Evolutionary conservation across 2,113 vertebrate genomes (phyloP), one percentile per base, ranked within the genome.

Genomic region (Pao palembangensis): DNA sequence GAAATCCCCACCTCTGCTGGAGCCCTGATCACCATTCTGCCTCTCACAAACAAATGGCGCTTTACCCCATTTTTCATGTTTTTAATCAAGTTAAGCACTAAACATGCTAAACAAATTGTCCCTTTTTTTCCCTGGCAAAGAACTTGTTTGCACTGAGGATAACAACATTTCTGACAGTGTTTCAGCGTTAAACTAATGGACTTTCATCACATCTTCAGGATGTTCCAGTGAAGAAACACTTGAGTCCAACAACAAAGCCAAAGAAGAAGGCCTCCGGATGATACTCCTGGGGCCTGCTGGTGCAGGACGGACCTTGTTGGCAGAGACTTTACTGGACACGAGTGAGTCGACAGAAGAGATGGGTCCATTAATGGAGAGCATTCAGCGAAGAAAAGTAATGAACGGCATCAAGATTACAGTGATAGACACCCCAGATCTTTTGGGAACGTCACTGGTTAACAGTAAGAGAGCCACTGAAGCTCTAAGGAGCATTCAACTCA

Each of bases 341-440:
- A 49, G 15, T 34, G 54, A 54, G 20, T 56, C 21, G 41, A 49
- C 6, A 2, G 16, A 42, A 6, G 17, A 59, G 17, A 7, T 0
- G 0, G 49, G 41, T 34, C 57, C 55, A 13, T 15, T 66, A 8
- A 59, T 49, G 42, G 64, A 84, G 58, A 80, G 88, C 70, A 79
- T 55, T 23, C 71, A 21, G 38, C 46, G 46, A 49, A 81, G 42
- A 38, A 41, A 46, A 4, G 28, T 76, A 2, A 48, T 85, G 8
- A 73, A 85, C 0, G 64, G 73, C 0, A 58, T 60, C 46, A 75
- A 83, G 44, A 55, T 90, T 0, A 79, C 44, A 0, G 62, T 87
- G 23, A 55, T 89, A 3, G 71, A 88, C 64, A 87, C 88, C 19
- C 87, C 88, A 0, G 88, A 88, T 70, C 53, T 89, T 46, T 65